Conservation (phyloP, 2,113 vertebrate genomes). For the Mirounga angustirostris region DNA sequence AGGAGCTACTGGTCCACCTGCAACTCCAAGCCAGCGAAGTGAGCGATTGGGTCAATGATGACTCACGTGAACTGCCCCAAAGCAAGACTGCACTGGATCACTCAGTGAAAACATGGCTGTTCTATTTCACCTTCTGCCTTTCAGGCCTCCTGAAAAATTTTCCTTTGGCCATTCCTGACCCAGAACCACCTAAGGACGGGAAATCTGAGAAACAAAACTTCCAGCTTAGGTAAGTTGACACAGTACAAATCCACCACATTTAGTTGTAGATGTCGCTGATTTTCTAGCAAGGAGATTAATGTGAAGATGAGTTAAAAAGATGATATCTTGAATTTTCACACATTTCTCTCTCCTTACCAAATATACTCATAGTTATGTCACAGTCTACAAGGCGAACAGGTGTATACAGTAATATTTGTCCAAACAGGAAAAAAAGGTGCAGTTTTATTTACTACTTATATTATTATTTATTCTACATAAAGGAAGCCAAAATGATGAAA, state of each 20-base stretch:
- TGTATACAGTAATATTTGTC: background rate
- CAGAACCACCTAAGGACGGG: background rate
- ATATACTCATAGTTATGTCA: background rate
- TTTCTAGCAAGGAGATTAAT: constrained; percentile 25
- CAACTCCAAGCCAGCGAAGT: background rate
- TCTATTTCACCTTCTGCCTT: background rate
- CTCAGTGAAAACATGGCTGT: background rate
- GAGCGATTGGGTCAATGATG: background rate
- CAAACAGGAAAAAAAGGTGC: background rate
- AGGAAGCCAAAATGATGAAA: constrained; percentile 3
- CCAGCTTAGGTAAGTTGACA: background rate
- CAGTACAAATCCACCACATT: background rate
- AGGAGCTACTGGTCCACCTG: background rate
- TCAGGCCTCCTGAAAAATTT: background rate
- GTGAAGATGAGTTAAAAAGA: constrained; percentile 44
- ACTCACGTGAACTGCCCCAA: background rate
- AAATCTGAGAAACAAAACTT: background rate
- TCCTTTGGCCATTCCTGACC: background rate
- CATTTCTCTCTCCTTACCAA: background rate
- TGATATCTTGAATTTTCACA: background rate
- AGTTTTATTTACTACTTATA: constrained; percentile 35
- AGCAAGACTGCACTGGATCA: too few relatives aligned
- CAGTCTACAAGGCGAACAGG: background rate
- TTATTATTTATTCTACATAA: constrained; percentile 28
- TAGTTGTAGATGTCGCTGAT: background rate